These are phyloP conservation scores for Andrena haemorrhoa DNA, from an alignment of 2,888 invertebrate species.

Conservation along the genomic window DNA sequence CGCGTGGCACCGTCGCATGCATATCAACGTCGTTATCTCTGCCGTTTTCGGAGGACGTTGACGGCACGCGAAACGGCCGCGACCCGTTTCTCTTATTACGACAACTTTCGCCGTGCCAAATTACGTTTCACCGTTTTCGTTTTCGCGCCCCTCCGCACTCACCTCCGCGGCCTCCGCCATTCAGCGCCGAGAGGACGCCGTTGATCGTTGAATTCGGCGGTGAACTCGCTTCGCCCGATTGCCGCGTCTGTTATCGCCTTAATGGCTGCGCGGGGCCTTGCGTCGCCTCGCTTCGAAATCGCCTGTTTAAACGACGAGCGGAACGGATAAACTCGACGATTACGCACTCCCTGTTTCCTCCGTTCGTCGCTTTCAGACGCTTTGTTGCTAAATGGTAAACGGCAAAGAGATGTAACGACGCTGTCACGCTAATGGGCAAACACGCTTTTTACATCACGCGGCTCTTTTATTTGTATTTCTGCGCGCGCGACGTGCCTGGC, in stretches of 20 bases:
- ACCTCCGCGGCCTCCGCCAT: not conserved
- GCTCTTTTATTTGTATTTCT: constrained; percentile 20
- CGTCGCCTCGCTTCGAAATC: constrained; percentile 12
- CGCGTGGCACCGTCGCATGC: constrained; percentile 9
- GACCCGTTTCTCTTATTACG: constrained; percentile 23
- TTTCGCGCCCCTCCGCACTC: constrained; percentile 12
- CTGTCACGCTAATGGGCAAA: constrained; percentile 32
- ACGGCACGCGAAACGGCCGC: constrained; percentile 21
- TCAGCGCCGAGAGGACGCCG: constrained; percentile 32
- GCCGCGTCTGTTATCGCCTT: constrained; percentile 71
- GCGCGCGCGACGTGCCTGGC: not conserved
- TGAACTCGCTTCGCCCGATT: constrained; percentile 70
- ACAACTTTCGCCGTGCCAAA: constrained; percentile 52
- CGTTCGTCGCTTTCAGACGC: not conserved
- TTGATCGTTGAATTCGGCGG: constrained; percentile 69
- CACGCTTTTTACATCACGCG: constrained; percentile 15
- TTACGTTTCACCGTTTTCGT: constrained; percentile 37
- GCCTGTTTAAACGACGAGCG: constrained; percentile 7
- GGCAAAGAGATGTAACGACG: constrained; percentile 19
- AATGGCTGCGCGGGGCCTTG: constrained; percentile 49
- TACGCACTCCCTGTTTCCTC: not conserved
- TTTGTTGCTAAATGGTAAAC: not conserved
- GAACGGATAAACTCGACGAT: constrained; percentile 15
- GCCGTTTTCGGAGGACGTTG: constrained; percentile 8
- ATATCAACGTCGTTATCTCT: constrained; percentile 34